Base-by-base conservation (phyloP, 2,888 invertebrate genomes). In the Machimus atricapillus region DNA sequence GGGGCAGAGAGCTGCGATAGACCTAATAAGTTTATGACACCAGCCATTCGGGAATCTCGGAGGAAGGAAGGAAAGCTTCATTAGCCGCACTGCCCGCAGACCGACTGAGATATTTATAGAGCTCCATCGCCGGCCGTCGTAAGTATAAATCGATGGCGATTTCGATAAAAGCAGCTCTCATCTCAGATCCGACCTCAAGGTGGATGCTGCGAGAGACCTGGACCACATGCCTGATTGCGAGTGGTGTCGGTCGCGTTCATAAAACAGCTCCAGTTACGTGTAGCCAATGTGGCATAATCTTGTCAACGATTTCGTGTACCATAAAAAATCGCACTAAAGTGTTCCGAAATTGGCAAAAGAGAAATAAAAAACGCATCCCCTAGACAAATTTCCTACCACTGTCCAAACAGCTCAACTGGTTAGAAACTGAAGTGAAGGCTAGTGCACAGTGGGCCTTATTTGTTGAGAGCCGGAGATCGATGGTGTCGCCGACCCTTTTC, bases 1-100 rank as follows among this genome's bases (percentile, higher is more conserved):
- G 34, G 19, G 77, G 78, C 37, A 66, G 66, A 12, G 43, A 40
- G 78, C 43, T 23, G 37, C 12, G 43, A 78, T 78, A 43, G 43
- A 19, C 46, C n/a, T 78, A 37, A 78, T 78, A 78, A 16, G 78
- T 78, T 78, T 78, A 78, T 78, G 40, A 43, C 43, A 78, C 43
- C 43, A 43, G 43, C 19, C 43, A 78, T 40, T 78, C 19, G 37
- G 37, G 78, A 23, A 27, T 66, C 66, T 27, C 23, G 66, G 3
- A 12, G 1, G 23, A 9, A 66, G 19, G 27, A 27, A 66, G 66
- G 23, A 66, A 23, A 66, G 66, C 66, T 8, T 66, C 66, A 66
- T 66, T 66, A 66, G 27, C 9, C 66, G 8, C 66, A 27, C 9
- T 9, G 40, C 40, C 27, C 27, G 23, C 12, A 19, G 27, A 16